Percentiles rank a stretch among this genome's conserved stretches.
These are phyloP conservation scores for Petrolisthes cinctipes DNA, from an alignment of 2,888 invertebrate species.

Conservation along the genomic window DNA sequence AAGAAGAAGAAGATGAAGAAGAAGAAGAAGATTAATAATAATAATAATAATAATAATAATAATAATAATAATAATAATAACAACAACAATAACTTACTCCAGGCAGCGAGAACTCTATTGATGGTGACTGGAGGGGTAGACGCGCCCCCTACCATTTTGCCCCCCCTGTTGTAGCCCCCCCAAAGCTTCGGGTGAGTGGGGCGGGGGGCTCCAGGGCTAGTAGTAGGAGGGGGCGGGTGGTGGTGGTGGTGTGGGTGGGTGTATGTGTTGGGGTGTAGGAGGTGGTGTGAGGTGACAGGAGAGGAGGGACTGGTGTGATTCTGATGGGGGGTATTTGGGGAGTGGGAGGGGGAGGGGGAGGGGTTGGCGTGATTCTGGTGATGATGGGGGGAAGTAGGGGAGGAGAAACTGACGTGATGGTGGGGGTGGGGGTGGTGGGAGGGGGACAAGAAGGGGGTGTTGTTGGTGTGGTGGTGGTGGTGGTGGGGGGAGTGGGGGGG, in stretches of 20 bases:
- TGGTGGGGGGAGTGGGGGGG: background rate
- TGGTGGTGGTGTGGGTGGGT: background rate
- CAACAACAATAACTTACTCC: slow-evolving; percentile 33
- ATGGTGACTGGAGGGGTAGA: slow-evolving; percentile 49
- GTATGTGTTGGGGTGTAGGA: background rate
- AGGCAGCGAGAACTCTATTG: slow-evolving; percentile 35
- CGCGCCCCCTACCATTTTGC: slow-evolving; percentile 41
- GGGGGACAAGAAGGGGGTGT: background rate
- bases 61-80: too few relatives aligned
- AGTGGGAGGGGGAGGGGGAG: background rate
- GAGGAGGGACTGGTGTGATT: background rate
- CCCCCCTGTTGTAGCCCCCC: background rate
- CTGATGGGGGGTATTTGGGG: background rate
- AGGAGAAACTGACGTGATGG: background rate
- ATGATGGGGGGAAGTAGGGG: background rate
- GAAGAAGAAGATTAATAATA: too few relatives aligned
- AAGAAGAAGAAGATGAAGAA: too few relatives aligned
- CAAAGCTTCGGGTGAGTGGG: background rate
- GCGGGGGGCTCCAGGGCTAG: background rate
- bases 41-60: too few relatives aligned
- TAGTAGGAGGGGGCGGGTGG: background rate
- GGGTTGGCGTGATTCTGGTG: background rate
- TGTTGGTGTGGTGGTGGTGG: background rate
- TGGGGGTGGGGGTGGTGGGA: background rate
- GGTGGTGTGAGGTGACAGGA: background rate